These are phyloP conservation scores for Machimus atricapillus DNA, from an alignment of 2,888 invertebrate species.

Conservation along the genomic window DNA sequence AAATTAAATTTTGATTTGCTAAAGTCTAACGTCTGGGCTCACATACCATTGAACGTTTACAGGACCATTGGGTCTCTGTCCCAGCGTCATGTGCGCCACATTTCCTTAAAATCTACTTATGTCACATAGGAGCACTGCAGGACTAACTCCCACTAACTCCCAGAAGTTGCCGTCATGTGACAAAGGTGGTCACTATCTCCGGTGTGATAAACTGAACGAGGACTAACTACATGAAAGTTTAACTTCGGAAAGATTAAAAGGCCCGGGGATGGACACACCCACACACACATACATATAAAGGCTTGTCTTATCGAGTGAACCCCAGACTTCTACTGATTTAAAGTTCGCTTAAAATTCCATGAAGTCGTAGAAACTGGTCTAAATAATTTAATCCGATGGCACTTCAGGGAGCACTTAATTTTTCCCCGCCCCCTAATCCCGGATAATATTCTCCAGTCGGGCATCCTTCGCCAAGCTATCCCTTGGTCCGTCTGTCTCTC, in stretches of 20 bases:
- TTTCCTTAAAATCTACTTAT: background rate
- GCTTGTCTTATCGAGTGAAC: background rate
- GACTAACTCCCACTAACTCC: background rate
- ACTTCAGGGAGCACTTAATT: conserved; percentile 26
- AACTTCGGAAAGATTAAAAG: background rate
- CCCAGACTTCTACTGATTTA: background rate
- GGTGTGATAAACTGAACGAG: background rate
- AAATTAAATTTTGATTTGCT: too few relatives aligned
- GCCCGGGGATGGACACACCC: background rate
- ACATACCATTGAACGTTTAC: background rate
- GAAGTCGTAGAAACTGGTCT: background rate
- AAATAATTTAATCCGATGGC: conserved; percentile 3
- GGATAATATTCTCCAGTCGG: background rate
- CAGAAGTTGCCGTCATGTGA: background rate
- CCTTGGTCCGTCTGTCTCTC: background rate
- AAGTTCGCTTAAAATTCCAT: conserved; percentile 15
- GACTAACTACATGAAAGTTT: background rate
- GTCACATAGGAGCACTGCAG: background rate
- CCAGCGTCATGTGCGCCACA: background rate
- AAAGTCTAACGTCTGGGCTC: background rate
- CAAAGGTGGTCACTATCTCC: background rate
- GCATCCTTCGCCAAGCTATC: background rate
- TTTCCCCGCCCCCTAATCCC: conserved; percentile 16
- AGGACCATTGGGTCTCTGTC: background rate
- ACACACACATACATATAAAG: background rate